These are phyloP conservation scores for Hoplodrina blanda DNA, from an alignment of 2,888 invertebrate genomes.

Conservation along the genomic window DNA sequence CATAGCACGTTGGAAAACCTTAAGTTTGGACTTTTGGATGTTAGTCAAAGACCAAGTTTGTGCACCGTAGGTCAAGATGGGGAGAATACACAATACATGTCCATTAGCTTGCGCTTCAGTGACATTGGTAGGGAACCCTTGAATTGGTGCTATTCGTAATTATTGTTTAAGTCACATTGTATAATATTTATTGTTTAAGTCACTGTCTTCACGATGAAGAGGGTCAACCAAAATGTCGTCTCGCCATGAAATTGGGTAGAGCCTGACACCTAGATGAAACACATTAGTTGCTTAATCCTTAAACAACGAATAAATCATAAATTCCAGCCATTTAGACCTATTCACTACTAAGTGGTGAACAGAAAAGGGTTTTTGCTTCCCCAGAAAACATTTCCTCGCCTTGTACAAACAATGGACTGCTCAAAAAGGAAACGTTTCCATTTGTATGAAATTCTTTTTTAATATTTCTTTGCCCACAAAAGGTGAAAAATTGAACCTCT, in stretches of 20 bases:
- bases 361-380: conserved; percentile 64
- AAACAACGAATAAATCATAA: conserved; percentile 58
- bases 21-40: too few relatives aligned
- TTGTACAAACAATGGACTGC: conserved; percentile 74
- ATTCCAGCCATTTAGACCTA: conserved; percentile 46
- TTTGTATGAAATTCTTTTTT: conserved; percentile 74
- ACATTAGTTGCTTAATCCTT: conserved; percentile 36
- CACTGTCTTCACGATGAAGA: conserved; percentile 33
- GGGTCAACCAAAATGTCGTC: conserved; percentile 31
- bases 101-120: too few relatives aligned
- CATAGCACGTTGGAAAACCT: too few relatives aligned
- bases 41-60: too few relatives aligned
- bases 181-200: conserved; percentile 18
- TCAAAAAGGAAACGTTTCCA: conserved; percentile 73
- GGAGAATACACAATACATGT: too few relatives aligned
- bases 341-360: conserved; percentile 56
- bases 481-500: conserved; percentile 66
- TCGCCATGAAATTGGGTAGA: conserved; percentile 9
- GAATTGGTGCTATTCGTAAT: conserved; percentile 2
- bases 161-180: conserved; percentile 9
- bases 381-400: conserved; percentile 67
- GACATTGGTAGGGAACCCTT: too few relatives aligned
- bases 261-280: conserved; percentile 30
- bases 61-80: too few relatives aligned
- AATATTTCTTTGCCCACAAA: conserved; percentile 64